A percentile compares a stretch with the other conserved stretches of the same genome.
These are phyloP conservation scores for Spialia ferax DNA, from an alignment of 2,888 invertebrate genomes.

Conservation along the genomic window DNA sequence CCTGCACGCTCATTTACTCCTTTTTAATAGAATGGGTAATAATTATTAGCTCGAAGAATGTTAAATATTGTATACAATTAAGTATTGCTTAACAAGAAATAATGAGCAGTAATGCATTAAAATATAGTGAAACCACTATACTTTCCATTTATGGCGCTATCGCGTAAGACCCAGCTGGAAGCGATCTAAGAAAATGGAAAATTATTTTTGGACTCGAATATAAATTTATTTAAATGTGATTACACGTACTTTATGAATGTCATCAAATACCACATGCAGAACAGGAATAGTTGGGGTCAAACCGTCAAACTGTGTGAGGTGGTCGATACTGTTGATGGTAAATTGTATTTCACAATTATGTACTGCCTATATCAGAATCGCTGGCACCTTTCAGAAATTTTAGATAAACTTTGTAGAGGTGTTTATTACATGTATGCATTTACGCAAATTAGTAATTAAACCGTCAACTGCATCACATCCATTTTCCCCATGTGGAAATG, in stretches of 20 bases:
- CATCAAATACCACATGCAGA: slow-evolving; percentile 71
- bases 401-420: slow-evolving; percentile 13
- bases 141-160: slow-evolving; percentile 14
- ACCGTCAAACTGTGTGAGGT: slow-evolving; percentile 40
- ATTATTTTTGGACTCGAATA: slow-evolving; percentile 28
- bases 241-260: slow-evolving; percentile 58
- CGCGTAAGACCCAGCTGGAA: background rate
- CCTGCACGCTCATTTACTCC: too few species aligned
- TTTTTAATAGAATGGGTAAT: too few species aligned
- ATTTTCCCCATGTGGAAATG: slow-evolving; percentile 21
- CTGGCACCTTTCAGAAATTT: slow-evolving; percentile 34
- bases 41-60: background rate
- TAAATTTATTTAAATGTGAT: slow-evolving; percentile 42
- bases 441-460: slow-evolving; percentile 32
- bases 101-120: background rate
- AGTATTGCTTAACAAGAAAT: background rate
- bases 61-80: background rate
- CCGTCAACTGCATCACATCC: slow-evolving; percentile 25
- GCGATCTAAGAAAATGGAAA: slow-evolving; percentile 18
- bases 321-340: slow-evolving; percentile 44
- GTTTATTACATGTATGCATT: slow-evolving; percentile 20
- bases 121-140: background rate
- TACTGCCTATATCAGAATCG: slow-evolving; percentile 50
- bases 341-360: slow-evolving; percentile 61
- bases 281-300: slow-evolving; percentile 71